Base-by-base conservation (phyloP, 2,888 invertebrate genomes). In the Oeneis ivallda region DNA sequence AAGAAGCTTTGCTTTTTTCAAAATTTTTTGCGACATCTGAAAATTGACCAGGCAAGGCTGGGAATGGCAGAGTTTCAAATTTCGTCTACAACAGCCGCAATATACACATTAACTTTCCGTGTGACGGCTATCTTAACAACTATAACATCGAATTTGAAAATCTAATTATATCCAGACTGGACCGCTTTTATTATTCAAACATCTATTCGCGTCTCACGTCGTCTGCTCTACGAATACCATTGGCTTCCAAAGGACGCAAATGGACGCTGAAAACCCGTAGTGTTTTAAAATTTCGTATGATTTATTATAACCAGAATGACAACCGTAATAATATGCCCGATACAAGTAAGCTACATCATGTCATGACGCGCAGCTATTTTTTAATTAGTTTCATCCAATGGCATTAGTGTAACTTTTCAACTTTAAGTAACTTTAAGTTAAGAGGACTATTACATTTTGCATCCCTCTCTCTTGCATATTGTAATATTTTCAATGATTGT, bases 131-230 rank as follows among this genome's bases (percentile, higher is more conserved):
- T 34, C 39, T 13, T 41, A 41, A 13, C 17, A 17, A 41, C 19
- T 41, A 13, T 39, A 45, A 45, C 17, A 52, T 61, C 47, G 49
- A 50, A 57, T 65, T 65, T 62, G 37, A 58, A 15, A 43, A 62
- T 65, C 50, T 64, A 61, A 67, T 58, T 64, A 59, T 54, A 63
- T 39, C 49, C 50, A 53, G 62, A 60, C 60, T 67, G 61, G 58
- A 56, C 47, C 17, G 49, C 26, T 49, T 67, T 37, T 54, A 63
- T 41, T 45, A 52, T 68, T 54, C 50, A 50, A 43, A 17, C 26
- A 59, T 60, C 34, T 59, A 59, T 59, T 59, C 47, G 43, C 15
- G 34, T 60, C n/a, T n/a, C n/a, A n/a, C n/a, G n/a, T n/a, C n/a
- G n/a, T n/a, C 64, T 59, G 57, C 57, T 41, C 32, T 11, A 37